Base-by-base conservation (phyloP, 2,113 vertebrate species). In the Stercorarius parasiticus region DNA sequence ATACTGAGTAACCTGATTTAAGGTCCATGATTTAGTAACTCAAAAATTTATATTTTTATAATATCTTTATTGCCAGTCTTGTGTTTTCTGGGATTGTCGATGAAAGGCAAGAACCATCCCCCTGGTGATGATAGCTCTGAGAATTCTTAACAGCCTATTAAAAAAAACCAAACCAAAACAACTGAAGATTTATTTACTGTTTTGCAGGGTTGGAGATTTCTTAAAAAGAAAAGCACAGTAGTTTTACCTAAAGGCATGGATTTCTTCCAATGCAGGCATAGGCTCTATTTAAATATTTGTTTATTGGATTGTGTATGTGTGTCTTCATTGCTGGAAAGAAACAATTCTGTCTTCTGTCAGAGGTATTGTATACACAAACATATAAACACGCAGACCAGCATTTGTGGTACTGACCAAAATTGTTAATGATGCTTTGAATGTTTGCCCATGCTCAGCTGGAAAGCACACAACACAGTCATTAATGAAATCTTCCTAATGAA, bases 161-260 rank as follows among this genome's bases (percentile, higher is more conserved):
- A 52, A 93, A n/a, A 72, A 25, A 5, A 47, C 22, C 17, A 15
- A 56, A 1, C 23, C 17, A 64, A 14, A 11, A 40, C 18, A 45
- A 45, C 40, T 22, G 2, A 62, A 42, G 26, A n/a, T 15, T 53
- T 50, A 78, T 80, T 84, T 86, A 38, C 20, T 67, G 11, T 66
- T 74, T 81, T 42, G 2, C 47, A 73, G 18, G 25, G 18, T 12
- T 64, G n/a, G 52, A 67, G 62, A 53, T 21, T 59, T 83, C 59
- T 93, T 96, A 76, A 42, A 56, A 15, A 11, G 53, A 56, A 90
- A 88, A 82, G 45, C 64, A 83, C 81, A 65, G 56, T 74, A 88
- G 55, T 95, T 96, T 88, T 92, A 78, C 91, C 84, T 88, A 43
- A 77, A 95, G 82, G 65, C 64, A 67, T 88, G 74, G 93, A 92